Conservation (phyloP, 1,140 invertebrate genomes). For the Coptotermes formosanus region DNA sequence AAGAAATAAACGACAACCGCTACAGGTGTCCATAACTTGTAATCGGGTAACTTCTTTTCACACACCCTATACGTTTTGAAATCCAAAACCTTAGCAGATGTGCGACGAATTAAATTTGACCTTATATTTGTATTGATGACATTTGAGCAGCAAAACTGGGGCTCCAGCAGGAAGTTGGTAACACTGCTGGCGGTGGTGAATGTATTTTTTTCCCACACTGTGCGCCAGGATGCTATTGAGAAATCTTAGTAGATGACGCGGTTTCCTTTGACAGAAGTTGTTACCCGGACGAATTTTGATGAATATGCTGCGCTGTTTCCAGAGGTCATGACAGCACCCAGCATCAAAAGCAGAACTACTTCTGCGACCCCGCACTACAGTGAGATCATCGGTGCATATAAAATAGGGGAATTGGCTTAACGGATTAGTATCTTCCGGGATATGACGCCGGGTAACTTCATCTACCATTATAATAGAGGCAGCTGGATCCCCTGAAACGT, state of each 20-base stretch:
- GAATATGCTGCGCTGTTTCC: too few relatives aligned
- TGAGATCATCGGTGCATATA: too few relatives aligned
- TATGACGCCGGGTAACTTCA: too few relatives aligned
- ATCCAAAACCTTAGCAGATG: background rate
- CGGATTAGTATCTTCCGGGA: too few relatives aligned
- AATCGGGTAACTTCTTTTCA: background rate
- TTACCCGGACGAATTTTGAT: background rate
- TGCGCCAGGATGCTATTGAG: background rate
- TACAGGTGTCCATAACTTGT: background rate
- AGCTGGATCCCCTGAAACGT: too few relatives aligned
- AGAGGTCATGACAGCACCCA: too few relatives aligned
- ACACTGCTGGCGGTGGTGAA: background rate
- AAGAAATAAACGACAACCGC: too few relatives aligned
- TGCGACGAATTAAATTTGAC: background rate
- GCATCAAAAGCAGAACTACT: too few relatives aligned
- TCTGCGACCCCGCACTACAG: too few relatives aligned
- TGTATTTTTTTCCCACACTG: background rate
- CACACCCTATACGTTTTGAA: background rate
- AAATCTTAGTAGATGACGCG: background rate
- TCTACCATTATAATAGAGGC: too few relatives aligned
- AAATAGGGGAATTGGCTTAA: too few relatives aligned
- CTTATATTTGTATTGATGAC: constrained; percentile 13
- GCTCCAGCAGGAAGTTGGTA: background rate
- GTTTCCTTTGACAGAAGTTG: background rate
- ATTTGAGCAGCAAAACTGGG: background rate